Conservation (phyloP, 2,888 invertebrate genomes). For the Yponomeuta plumbellus region DNA sequence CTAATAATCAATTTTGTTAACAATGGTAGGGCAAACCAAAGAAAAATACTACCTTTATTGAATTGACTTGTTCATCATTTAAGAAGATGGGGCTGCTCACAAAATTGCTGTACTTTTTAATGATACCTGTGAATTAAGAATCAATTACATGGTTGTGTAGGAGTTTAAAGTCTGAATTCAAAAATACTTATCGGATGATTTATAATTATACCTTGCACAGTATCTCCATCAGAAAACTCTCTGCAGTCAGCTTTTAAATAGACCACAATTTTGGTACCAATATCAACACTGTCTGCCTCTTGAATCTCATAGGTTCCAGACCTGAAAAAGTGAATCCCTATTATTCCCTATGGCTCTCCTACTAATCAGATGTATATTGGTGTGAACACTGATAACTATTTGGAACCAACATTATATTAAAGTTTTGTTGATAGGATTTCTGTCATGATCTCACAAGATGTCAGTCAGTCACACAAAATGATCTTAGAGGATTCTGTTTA, state of each 20-base stretch:
- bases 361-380: neutral
- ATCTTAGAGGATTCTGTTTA: too few relatives aligned
- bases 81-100: constrained; percentile 94
- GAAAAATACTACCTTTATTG: constrained; percentile 79
- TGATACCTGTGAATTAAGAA: constrained; percentile 78
- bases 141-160: constrained; percentile 16
- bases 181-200: neutral
- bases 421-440: too few relatives aligned
- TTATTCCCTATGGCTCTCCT: neutral
- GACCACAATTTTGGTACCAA: constrained; percentile 95
- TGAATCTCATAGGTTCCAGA: constrained; percentile 93
- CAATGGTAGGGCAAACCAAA: too few relatives aligned
- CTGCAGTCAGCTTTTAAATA: constrained; percentile 91
- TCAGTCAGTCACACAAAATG: too few relatives aligned
- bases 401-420: too few relatives aligned
- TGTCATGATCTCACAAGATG: too few relatives aligned
- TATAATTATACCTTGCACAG: constrained; percentile 79
- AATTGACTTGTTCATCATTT: constrained; percentile 92
- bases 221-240: constrained; percentile 92
- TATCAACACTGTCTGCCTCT: constrained; percentile 87
- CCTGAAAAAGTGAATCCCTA: constrained; percentile 54
- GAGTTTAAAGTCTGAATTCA: neutral
- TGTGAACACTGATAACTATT: too few relatives aligned
- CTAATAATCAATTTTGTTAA: too few relatives aligned
- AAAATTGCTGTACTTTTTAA: constrained; percentile 98